Conservation (phyloP, 2,888 invertebrate species). For the Sceliomorpha sp. region DNA sequence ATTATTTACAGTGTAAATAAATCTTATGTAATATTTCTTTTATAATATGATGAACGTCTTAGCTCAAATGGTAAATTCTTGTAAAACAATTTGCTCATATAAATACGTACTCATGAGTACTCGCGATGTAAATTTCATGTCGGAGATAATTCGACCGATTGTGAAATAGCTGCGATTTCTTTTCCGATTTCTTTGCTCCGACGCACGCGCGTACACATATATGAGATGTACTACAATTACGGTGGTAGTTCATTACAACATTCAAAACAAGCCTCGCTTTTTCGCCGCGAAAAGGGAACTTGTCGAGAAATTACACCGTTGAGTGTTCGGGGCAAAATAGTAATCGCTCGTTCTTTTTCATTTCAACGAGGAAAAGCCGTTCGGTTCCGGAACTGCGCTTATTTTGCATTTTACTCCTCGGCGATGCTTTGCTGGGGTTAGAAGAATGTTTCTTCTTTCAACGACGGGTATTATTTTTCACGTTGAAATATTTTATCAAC, state of each 20-base stretch:
- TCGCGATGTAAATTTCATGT: no score
- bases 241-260: conserved; percentile 4
- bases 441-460: not conserved
- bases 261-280: conserved; percentile 5
- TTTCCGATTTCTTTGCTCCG: conserved; percentile 9
- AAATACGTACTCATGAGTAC: no score
- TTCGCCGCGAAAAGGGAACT: conserved; percentile 4
- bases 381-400: not conserved
- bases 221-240: conserved; percentile 6
- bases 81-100: no score
- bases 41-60: no score
- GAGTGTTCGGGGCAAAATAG: conserved; percentile 2
- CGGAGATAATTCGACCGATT: conserved; percentile 9
- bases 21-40: no score
- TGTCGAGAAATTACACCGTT: not conserved
- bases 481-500: no score
- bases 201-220: not conserved
- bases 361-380: not conserved
- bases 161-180: conserved; percentile 5
- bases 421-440: not conserved
- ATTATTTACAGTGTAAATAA: no score
- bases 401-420: not conserved
- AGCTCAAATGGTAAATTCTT: no score
- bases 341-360: conserved; percentile 2
- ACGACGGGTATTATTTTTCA: no score